Conservation (phyloP, 2,888 invertebrate species). For the Cantharis flavilabris region DNA sequence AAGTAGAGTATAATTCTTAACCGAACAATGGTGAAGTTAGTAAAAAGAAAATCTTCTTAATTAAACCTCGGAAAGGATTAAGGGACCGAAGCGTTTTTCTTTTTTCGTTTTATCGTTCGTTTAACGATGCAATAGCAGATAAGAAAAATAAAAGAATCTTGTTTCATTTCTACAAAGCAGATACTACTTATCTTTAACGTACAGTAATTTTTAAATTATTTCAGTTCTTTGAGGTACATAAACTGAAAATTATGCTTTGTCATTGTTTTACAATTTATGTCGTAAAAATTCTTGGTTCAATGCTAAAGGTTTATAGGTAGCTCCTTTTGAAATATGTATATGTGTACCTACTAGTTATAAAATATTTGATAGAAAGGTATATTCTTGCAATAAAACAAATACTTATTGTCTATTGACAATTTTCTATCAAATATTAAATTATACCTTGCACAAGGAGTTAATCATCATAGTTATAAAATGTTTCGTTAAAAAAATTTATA, state of each 20-base stretch:
- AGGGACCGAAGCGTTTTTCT: slow-evolving; percentile 17
- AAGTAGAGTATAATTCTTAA: background rate
- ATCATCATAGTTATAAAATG: too few relatives aligned
- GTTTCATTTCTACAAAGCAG: slow-evolving; percentile 14
- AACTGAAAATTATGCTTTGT: background rate
- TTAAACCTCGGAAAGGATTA: slow-evolving; percentile 30
- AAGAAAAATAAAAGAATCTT: slow-evolving; percentile 24
- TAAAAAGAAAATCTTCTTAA: slow-evolving; percentile 26
- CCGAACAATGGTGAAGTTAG: background rate
- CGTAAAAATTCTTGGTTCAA: too few relatives aligned
- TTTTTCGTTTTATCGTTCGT: slow-evolving; percentile 25
- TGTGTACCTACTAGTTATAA: too few relatives aligned
- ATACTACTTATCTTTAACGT: background rate
- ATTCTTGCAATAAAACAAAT: too few relatives aligned
- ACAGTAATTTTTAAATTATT: background rate
- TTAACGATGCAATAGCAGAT: slow-evolving; percentile 29
- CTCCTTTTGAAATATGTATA: too few relatives aligned
- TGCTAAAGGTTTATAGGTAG: too few relatives aligned
- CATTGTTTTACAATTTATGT: background rate
- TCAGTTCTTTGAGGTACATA: background rate
- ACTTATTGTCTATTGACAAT: too few relatives aligned
- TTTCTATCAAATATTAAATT: too few relatives aligned
- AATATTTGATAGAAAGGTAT: too few relatives aligned
- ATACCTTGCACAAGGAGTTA: too few relatives aligned
- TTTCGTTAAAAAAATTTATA: too few relatives aligned